Base-by-base conservation (phyloP, 2,888 invertebrate genomes). In the Opisthograptis luteolata region DNA sequence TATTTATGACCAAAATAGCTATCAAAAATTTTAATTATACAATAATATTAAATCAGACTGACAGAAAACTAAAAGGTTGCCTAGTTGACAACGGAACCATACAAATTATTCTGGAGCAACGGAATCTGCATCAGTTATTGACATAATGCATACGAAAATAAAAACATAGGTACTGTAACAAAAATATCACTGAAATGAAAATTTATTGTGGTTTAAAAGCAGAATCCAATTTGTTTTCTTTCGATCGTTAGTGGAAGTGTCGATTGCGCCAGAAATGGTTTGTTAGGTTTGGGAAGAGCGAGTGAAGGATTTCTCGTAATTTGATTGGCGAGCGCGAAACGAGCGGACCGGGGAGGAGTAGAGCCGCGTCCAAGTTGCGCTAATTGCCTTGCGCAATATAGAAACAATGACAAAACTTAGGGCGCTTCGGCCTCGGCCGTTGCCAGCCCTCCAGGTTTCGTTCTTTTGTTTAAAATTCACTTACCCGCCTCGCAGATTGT, bases 361-460 rank as follows among this genome's bases (percentile, higher is more conserved):
- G 73, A 74, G 64, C 68, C 74, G 72, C 73, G 78, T 79, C 82
- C 81, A 75, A 80, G 79, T 76, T 72, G 81, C 78, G 77, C 87
- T 89, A 89, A 89, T 89, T 89, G 89, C 89, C 83, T 70, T 76
- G 84, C 79, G 83, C 87, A 87, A 88, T 88, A 87, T 80, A 80
- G 83, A 84, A 88, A 89, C 89, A 89, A 89, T 88, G 84, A 86
- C 85, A 87, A 86, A 89, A 87, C 81, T 89, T 87, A 70, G 74
- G 68, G 66, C 79, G 79, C 75, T 76, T 77, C 79, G 76, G 69
- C 75, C 76, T 77, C 79, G 77, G 70, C 70, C 74, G 68, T 40
- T 37, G 46, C 64, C 73, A 71, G 72, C 70, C 72, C 79, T 79
- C 78, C 71, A 79, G 76, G 77, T 81, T 75, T 79, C 80, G 78